Evolutionary conservation across 2,113 vertebrate genomes (phyloP).

Genomic region (Eudorcas thomsonii): DNA sequence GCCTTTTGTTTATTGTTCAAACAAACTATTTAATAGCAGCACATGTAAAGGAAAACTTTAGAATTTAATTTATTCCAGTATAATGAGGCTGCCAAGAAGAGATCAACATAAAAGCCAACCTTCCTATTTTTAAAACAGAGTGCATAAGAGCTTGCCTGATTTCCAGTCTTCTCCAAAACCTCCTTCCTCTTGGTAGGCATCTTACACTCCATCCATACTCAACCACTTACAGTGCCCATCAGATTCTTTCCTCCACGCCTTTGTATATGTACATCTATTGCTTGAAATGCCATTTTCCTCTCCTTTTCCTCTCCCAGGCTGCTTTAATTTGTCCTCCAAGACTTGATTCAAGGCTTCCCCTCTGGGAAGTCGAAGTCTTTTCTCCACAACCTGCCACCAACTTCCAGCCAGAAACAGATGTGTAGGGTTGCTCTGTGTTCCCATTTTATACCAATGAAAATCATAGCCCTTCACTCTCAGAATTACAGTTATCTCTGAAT

Average conservation of each 20-base stretch:
- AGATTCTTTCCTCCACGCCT: neutral
- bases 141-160: neutral
- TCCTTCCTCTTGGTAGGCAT: neutral
- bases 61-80: conserved; percentile 46
- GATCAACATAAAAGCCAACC: conserved; percentile 48
- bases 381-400: neutral
- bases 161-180: neutral
- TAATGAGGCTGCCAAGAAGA: conserved; percentile 31
- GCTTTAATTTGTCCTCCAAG: neutral
- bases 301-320: neutral
- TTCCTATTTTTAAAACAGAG: neutral
- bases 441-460: neutral
- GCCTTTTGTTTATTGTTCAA: conserved; percentile 34
- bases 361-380: neutral
- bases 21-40: neutral
- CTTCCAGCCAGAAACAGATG: neutral
- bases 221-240: neutral
- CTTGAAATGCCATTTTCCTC: neutral
- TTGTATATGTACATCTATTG: neutral
- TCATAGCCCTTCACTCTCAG: neutral
- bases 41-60: conserved; percentile 21
- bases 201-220: neutral
- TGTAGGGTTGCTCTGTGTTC: neutral
- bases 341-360: neutral
- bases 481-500: neutral